phyloP scores from a whole-genome alignment of 2,797 vertebrate genomes.

The Dallia pectoralis region DNA sequence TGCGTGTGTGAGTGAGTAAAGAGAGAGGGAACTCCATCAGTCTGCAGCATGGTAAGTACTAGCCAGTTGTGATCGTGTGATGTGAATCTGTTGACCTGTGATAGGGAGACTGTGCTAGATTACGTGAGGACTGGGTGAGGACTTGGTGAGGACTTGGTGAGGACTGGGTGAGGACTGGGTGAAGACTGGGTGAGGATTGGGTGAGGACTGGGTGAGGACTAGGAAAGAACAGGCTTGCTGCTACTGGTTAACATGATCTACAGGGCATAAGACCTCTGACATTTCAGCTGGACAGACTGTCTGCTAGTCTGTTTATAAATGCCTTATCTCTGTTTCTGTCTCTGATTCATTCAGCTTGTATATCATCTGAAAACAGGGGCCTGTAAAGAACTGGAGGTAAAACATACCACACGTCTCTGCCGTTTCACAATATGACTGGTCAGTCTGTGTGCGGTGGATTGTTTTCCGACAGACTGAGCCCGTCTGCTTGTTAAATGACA shows the following conservation, averaged over 20 bases:
- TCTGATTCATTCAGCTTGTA: background rate
- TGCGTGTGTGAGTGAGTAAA: constrained; percentile 21
- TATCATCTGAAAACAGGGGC: background rate
- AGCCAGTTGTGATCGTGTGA: constrained; percentile 20
- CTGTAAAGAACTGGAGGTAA: background rate
- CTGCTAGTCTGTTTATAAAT: background rate
- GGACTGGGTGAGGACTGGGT: background rate
- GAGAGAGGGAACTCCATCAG: constrained; percentile 26
- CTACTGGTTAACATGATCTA: constrained; percentile 15
- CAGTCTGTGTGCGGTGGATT: background rate
- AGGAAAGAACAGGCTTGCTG: constrained; percentile 7
- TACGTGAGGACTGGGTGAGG: background rate
- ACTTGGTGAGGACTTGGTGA: background rate
- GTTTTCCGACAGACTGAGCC: no score
- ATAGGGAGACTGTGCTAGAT: constrained; percentile 23
- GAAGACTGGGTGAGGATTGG: background rate
- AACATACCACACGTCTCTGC: background rate
- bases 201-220: background rate
- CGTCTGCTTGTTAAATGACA: constrained; percentile 3
- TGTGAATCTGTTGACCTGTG: constrained; percentile 23
- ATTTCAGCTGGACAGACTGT: constrained; percentile 6
- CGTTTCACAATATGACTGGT: constrained; percentile 1
- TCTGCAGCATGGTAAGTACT: constrained; percentile 64
- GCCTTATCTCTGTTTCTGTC: constrained; percentile 4
- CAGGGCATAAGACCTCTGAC: constrained; percentile 3